phyloP scores from a whole-genome alignment of 1,140 invertebrate genomes.

The Zophobas atratus region DNA sequence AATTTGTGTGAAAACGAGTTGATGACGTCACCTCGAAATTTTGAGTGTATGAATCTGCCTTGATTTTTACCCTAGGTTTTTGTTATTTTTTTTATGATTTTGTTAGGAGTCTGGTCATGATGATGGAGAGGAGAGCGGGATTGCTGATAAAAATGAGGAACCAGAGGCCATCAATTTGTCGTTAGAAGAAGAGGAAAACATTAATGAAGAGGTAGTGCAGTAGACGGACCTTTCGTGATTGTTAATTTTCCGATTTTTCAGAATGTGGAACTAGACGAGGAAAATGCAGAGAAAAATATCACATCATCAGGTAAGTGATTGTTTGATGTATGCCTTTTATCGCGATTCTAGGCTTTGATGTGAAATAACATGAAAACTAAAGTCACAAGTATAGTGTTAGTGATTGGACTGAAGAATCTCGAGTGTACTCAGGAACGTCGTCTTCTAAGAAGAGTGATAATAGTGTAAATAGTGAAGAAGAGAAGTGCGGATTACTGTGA shows the following conservation, averaged over 20 bases:
- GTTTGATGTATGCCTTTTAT: not conserved
- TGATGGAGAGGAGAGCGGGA: slow-evolving; percentile 19
- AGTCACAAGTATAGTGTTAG: slow-evolving; percentile 42
- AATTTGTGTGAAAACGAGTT: too few relatives aligned
- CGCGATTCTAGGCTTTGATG: slow-evolving; percentile 26
- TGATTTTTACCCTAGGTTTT: too few relatives aligned
- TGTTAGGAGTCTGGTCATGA: not conserved
- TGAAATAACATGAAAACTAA: slow-evolving; percentile 36
- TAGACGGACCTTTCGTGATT: not conserved
- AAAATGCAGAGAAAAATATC: not conserved
- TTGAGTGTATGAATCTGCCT: too few relatives aligned
- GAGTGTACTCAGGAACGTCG: not conserved
- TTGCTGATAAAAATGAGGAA: not conserved
- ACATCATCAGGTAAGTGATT: slow-evolving; percentile 1
- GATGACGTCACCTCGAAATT: too few relatives aligned
- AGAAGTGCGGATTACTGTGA: slow-evolving; percentile 3
- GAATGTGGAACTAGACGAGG: not conserved
- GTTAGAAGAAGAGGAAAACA: slow-evolving; percentile 66
- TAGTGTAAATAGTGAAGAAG: not conserved
- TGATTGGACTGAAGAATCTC: not conserved
- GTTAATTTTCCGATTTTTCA: not conserved
- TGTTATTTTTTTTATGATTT: not conserved
- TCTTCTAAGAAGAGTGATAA: not conserved
- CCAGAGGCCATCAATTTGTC: slow-evolving; percentile 57
- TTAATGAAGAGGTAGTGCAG: slow-evolving; percentile 64